Evolutionary conservation across 1,140 invertebrate genomes (phyloP), one percentile per base, ranked within the genome.

Genomic region (Aphelenchoides fujianensis): DNA sequence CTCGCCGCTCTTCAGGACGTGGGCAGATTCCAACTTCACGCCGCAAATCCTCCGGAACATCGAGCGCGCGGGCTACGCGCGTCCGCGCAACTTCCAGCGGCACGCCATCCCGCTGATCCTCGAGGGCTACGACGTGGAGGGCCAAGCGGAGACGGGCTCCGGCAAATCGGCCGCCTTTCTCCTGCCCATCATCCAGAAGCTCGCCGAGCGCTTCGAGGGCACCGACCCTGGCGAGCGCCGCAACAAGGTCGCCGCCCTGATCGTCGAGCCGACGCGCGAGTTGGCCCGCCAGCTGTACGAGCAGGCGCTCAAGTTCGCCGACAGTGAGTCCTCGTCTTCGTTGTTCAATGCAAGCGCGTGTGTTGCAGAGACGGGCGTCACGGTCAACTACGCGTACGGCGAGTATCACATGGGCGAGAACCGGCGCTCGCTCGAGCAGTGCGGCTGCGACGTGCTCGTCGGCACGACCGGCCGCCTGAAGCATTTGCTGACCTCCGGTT

Each of bases 161-260:
- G 94, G 94, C 72, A 97, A 97, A 88, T 97, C 94, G 64, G 95
- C 95, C 77, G 95, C 95, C 70, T 98, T 97, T 85, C 86, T 97
- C 80, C 89, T 97, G 83, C 95, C 95, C 71, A 95, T 97, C 81
- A 88, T 97, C 73, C 94, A 96, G 88, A 91, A 92, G 85, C 92
- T 97, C 86, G 95, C 93, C 83, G 90, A 92, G 85, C 87, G 89
- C 85, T 30, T 54, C 52, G 71, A 2, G 34, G 73, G 68, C 53
- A 71, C 36, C 69, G 71, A 36, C 87, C 86, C 72, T 16, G 30
- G 16, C 19, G 35, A 30, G 28, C 87, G 91, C 61, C 90, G 91
- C 85, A 93, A 95, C 85, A 95, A 90, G 86, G 96, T 96, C 0
- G 85, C 96, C 75, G 94, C 89, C 89, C 86, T 99, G 69, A 90